Conservation (phyloP, 2,888 invertebrate species). For the Alloscopus bannaensis region DNA sequence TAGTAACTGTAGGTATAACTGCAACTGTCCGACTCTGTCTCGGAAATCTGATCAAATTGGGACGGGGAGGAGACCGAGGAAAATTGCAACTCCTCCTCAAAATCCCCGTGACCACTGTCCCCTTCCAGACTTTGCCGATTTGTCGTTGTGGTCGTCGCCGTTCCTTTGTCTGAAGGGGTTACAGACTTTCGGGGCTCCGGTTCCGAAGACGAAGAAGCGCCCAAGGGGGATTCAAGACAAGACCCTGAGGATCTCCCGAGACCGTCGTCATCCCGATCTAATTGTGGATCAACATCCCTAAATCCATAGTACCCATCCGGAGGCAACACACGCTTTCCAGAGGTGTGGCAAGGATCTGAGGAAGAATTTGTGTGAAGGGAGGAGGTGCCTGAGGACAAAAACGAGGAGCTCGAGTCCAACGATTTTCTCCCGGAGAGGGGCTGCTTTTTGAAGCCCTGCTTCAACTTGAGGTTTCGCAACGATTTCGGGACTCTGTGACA, state of each 20-base stretch:
- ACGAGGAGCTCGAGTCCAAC: slow-evolving; percentile 49
- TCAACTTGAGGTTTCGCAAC: slow-evolving; percentile 54
- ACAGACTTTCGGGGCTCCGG: slow-evolving; percentile 32
- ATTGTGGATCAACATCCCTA: slow-evolving; percentile 15
- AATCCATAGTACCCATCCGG: slow-evolving; percentile 64
- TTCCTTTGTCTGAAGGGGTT: slow-evolving; percentile 49
- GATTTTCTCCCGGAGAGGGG: slow-evolving; percentile 49
- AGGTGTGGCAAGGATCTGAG: slow-evolving; percentile 4
- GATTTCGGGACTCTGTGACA: slow-evolving; percentile 60
- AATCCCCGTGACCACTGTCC: slow-evolving; percentile 67
- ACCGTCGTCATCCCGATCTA: slow-evolving; percentile 42
- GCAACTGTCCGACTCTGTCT: slow-evolving; percentile 57
- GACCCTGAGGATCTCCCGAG: slow-evolving; percentile 48
- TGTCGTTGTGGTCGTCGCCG: slow-evolving; percentile 28
- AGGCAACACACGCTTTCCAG: slow-evolving; percentile 37
- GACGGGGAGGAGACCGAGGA: slow-evolving; percentile 63
- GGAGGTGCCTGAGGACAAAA: slow-evolving; percentile 48
- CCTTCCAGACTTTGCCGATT: slow-evolving; percentile 47
- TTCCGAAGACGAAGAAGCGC: slow-evolving; percentile 29
- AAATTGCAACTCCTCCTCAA: slow-evolving; percentile 64
- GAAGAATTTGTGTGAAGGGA: slow-evolving; percentile 44
- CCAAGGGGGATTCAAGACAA: slow-evolving; percentile 29
- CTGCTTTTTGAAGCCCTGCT: slow-evolving; percentile 52
- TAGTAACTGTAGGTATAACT: slow-evolving; percentile 60
- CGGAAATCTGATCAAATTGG: slow-evolving; percentile 56